A percentile compares a stretch with the other conserved stretches of the same genome.
Evolutionary conservation across 2,888 invertebrate species (phyloP).

Genomic region (Celastrina argiolus): DNA sequence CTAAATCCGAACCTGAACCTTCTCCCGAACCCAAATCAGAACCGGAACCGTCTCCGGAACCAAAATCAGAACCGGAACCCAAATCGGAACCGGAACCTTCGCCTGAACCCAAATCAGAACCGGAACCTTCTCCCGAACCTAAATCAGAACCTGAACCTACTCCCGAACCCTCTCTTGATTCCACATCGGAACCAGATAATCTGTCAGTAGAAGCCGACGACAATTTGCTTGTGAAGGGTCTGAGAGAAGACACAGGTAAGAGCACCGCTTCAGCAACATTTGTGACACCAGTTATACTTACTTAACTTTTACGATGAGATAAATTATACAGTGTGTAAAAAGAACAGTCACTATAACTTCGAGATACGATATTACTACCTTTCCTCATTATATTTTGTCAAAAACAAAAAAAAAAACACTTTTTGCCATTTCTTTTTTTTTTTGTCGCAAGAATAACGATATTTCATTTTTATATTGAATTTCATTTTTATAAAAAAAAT

Average conservation of each 20-base stretch:
- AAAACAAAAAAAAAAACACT: too few relatives aligned
- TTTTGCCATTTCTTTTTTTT: too few relatives aligned
- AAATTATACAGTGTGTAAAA: too few relatives aligned
- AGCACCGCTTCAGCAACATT: constrained; percentile 42
- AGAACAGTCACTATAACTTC: too few relatives aligned
- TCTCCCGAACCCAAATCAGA: constrained; percentile 49
- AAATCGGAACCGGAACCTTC: constrained; percentile 55
- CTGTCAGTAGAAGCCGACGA: constrained; percentile 54
- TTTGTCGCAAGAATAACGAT: too few relatives aligned
- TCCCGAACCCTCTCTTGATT: constrained; percentile 46
- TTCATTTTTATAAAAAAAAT: too few relatives aligned
- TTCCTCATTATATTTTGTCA: too few relatives aligned
- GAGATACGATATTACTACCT: too few relatives aligned
- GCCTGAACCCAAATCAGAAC: constrained; percentile 52
- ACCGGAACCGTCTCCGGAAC: constrained; percentile 55
- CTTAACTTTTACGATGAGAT: too few relatives aligned
- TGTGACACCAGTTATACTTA: not conserved
- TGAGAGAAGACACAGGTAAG: constrained; percentile 71
- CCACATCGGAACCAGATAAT: constrained; percentile 47
- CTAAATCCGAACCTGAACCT: constrained; percentile 48
- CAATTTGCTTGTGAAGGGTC: constrained; percentile 72
- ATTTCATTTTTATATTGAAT: too few relatives aligned
- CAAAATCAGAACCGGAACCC: constrained; percentile 54
- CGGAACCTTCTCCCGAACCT: constrained; percentile 46
- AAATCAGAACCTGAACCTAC: constrained; percentile 60